Evolutionary conservation across 2,888 invertebrate genomes (phyloP), one percentile per base, ranked within the genome.

Genomic region (Chesias legatella): DNA sequence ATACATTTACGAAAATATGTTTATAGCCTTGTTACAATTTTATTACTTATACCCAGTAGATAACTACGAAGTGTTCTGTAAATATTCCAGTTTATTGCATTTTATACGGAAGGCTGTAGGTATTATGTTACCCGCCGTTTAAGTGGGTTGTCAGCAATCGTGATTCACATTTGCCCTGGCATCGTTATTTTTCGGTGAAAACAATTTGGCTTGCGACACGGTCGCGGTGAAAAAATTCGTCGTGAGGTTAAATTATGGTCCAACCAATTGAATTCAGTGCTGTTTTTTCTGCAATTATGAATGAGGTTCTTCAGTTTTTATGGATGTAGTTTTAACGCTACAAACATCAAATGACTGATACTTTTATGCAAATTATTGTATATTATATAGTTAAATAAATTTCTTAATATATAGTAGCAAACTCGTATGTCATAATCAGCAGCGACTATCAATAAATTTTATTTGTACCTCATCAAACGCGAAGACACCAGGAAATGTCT

Each of bases 121-220:
- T 67, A 71, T 72, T 67, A 72, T 68, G 67, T 75, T 73, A 64
- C 73, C 63, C 42, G 50, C 54, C 62, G 67, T 70, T 75, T 74
- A 78, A 70, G 67, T 67, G 61, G 61, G 58, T 63, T 69, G 70
- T 65, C 61, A 64, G 65, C 71, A 65, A 60, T 53, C 62, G 66
- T 71, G 71, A 75, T 69, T 75, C 71, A 72, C 67, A 72, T 68
- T 69, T 64, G 67, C 57, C 63, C 65, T 47, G 60, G 52, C 58
- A 62, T 54, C 60, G 51, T 61, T 58, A 58, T 57, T 53, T 55
- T 40, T 60, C 44, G 44, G 44, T 44, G 51, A 45, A 51, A 51
- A 38, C 38, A 41, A 44, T 38, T 47, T 45, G n/a, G 29, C 22
- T 31, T 35, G 45, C 36, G 26, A 33, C 36, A 35, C 27, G 36